Percentiles rank a stretch among this genome's conserved stretches.
Evolutionary conservation across 1,140 invertebrate species (phyloP).

Genomic region (Andrena cerasifolii): DNA sequence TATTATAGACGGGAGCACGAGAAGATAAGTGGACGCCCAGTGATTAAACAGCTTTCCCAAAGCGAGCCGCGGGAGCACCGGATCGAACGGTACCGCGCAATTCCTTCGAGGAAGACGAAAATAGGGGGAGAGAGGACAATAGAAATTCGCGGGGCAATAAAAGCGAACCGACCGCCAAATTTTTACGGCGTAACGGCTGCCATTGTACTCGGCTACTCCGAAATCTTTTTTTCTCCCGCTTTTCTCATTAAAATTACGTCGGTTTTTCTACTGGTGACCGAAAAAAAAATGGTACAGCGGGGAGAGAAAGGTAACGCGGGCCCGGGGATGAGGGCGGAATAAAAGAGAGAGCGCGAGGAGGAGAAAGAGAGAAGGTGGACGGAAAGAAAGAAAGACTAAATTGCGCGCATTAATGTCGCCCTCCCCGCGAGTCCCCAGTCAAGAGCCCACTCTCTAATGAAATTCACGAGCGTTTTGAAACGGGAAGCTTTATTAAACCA

Average conservation of each 20-base stretch:
- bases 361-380: not conserved
- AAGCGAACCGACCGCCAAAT: slow-evolving; percentile 26
- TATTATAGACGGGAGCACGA: too few species aligned
- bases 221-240: not conserved
- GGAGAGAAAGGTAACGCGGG: slow-evolving; percentile 7
- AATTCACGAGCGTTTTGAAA: slow-evolving; percentile 67
- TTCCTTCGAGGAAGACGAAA: too few species aligned
- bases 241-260: slow-evolving; percentile 25
- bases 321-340: too few species aligned
- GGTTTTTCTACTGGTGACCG: slow-evolving; percentile 23
- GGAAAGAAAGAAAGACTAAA: slow-evolving; percentile 50
- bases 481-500: slow-evolving; percentile 65
- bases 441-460: slow-evolving; percentile 57
- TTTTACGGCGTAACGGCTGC: slow-evolving; percentile 27
- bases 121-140: too few species aligned
- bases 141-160: slow-evolving; percentile 39
- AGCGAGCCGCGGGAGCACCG: too few species aligned
- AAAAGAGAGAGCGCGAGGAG: not conserved
- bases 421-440: slow-evolving; percentile 43
- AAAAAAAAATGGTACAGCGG: slow-evolving; percentile 2
- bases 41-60: too few species aligned
- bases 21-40: too few species aligned
- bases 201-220: slow-evolving; percentile 15
- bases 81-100: too few species aligned
- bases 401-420: slow-evolving; percentile 62